Evolutionary conservation across 2,797 vertebrate species (phyloP).

Genomic region (Lithobates sylvaticus): DNA sequence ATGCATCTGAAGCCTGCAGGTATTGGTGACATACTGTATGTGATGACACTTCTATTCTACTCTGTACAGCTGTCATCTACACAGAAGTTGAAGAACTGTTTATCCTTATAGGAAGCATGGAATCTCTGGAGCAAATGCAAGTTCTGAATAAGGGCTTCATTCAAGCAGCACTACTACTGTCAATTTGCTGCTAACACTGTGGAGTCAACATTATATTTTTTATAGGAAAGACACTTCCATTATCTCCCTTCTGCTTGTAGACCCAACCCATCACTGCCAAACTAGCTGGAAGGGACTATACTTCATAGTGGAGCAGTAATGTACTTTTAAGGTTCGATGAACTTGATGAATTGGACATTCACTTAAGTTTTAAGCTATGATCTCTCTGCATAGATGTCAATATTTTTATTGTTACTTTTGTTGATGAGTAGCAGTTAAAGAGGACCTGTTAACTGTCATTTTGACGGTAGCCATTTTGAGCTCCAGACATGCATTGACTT

Average conservation of each 20-base stretch:
- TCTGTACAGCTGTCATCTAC: constrained; percentile 10
- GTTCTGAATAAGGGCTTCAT: constrained; percentile 34
- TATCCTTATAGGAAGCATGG: constrained; percentile 34
- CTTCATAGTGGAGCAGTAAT: background rate
- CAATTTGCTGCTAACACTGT: background rate
- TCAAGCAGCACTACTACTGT: background rate
- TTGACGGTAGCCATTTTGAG: background rate
- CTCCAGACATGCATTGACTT: background rate
- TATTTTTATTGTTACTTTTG: constrained; percentile 10
- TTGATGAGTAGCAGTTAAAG: background rate
- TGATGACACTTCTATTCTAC: background rate
- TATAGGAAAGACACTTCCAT: background rate
- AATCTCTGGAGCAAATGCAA: constrained; percentile 6
- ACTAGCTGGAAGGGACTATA: constrained; percentile 12
- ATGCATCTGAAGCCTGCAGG: background rate
- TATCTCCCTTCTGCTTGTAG: background rate
- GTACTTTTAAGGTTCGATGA: constrained; percentile 1
- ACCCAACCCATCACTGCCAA: constrained; percentile 33
- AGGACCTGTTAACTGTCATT: background rate
- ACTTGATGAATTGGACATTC: background rate
- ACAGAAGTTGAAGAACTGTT: constrained; percentile 20
- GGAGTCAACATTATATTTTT: constrained; percentile 21
- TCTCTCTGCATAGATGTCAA: constrained; percentile 17
- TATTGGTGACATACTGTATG: background rate
- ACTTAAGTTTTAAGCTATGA: background rate